Evolutionary conservation across 2,888 invertebrate genomes (phyloP).

Genomic region (Pheosia gnoma): DNA sequence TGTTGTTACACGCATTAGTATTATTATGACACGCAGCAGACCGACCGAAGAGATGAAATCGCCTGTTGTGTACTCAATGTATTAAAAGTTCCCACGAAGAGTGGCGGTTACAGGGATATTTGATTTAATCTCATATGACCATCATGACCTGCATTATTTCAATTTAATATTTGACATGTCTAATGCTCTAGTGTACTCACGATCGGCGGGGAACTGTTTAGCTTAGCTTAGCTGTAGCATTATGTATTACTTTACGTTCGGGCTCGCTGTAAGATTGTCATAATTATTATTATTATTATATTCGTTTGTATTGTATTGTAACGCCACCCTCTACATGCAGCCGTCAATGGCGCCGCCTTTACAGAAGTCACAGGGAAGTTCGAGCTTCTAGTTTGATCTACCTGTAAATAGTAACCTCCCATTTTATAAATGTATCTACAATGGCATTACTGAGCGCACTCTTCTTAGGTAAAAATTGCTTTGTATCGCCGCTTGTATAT

Average conservation of each 20-base stretch:
- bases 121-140: neutral
- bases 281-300: slow-evolving; percentile 52
- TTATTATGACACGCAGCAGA: slow-evolving; percentile 7
- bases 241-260: slow-evolving; percentile 29
- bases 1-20: neutral
- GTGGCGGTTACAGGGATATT: neutral
- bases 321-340: neutral
- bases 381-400: no score
- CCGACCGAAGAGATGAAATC: neutral
- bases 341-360: no score
- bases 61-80: neutral
- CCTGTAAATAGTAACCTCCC: no score
- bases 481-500: no score
- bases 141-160: neutral
- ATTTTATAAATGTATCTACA: no score
- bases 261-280: slow-evolving; percentile 70
- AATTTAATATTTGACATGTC: neutral
- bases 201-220: neutral
- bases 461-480: no score
- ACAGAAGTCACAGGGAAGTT: no score
- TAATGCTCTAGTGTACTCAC: neutral
- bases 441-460: no score
- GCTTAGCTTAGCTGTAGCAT: neutral
- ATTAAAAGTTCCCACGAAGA: neutral
- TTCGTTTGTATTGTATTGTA: slow-evolving; percentile 30